Percentiles rank a stretch among this genome's conserved stretches.
These are phyloP conservation scores for Astur gentilis DNA, from an alignment of 2,113 vertebrate species.

Conservation along the genomic window DNA sequence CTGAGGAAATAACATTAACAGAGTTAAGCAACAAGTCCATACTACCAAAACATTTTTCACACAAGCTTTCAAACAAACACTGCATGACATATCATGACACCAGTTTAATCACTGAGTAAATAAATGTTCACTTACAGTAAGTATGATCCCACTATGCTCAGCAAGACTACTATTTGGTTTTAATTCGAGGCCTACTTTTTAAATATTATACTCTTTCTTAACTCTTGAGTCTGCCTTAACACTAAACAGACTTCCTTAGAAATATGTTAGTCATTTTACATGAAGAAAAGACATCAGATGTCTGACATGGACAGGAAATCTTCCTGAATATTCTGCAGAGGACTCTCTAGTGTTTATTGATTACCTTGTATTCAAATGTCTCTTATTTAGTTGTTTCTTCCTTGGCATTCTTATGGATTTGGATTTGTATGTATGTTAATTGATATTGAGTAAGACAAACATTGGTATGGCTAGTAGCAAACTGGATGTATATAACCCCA, in stretches of 20 bases:
- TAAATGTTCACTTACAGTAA: constrained; percentile 10
- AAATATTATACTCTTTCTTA: background rate
- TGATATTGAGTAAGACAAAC: background rate
- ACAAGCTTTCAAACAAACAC: background rate
- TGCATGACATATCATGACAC: background rate
- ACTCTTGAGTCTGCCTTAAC: background rate
- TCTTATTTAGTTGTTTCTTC: background rate
- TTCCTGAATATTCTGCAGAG: background rate
- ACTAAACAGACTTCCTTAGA: background rate
- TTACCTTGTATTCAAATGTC: background rate
- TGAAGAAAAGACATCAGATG: background rate
- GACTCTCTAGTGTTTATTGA: background rate
- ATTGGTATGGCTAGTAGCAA: background rate
- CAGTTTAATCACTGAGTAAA: constrained; percentile 38
- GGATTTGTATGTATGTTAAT: background rate
- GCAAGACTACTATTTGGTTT: background rate
- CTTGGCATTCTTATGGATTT: background rate
- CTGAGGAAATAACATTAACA: background rate
- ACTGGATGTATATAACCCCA: background rate
- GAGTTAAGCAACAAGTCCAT: background rate
- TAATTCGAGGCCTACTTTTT: background rate
- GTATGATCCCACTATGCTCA: background rate
- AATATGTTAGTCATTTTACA: background rate
- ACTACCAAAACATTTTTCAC: background rate
- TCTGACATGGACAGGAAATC: background rate